Percentiles rank a stretch among this genome's conserved stretches.
These are phyloP conservation scores for Amiota mariae DNA, from an alignment of 2,888 invertebrate species.

Conservation along the genomic window DNA sequence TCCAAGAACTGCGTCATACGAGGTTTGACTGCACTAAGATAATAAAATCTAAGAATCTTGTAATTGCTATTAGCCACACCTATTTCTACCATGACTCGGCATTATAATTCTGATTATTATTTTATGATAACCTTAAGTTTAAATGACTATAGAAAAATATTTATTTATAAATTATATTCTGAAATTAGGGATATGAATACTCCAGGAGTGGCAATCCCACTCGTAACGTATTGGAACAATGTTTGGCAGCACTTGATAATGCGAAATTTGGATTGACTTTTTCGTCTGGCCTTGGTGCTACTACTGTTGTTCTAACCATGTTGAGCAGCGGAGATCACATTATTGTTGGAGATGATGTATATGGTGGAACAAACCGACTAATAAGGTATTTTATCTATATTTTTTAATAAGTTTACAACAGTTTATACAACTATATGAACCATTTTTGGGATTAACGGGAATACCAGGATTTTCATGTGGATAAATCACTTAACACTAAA, in stretches of 20 bases:
- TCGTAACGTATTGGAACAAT: slow-evolving; percentile 88
- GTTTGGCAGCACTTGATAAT: slow-evolving; percentile 91
- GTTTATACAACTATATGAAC: too few species aligned
- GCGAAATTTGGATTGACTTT: slow-evolving; percentile 89
- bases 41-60: too few species aligned
- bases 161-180: not conserved
- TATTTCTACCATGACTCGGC: too few species aligned
- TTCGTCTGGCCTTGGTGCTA: slow-evolving; percentile 93
- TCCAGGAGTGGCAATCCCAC: slow-evolving; percentile 96
- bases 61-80: too few species aligned
- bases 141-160: not conserved
- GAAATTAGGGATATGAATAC: slow-evolving; percentile 87
- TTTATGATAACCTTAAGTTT: not conserved
- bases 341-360: slow-evolving; percentile 92
- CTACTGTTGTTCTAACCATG: slow-evolving; percentile 83
- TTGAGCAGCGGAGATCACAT: slow-evolving; percentile 91
- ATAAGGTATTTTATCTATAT: not conserved
- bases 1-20: too few species aligned
- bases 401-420: too few species aligned
- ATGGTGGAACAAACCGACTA: slow-evolving; percentile 90
- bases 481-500: too few species aligned
- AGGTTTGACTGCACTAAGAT: too few species aligned
- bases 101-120: too few species aligned
- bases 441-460: too few species aligned
- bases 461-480: too few species aligned